Evolutionary conservation across 2,797 vertebrate species (phyloP).

Genomic region (Scolopax bukidnonensis): DNA sequence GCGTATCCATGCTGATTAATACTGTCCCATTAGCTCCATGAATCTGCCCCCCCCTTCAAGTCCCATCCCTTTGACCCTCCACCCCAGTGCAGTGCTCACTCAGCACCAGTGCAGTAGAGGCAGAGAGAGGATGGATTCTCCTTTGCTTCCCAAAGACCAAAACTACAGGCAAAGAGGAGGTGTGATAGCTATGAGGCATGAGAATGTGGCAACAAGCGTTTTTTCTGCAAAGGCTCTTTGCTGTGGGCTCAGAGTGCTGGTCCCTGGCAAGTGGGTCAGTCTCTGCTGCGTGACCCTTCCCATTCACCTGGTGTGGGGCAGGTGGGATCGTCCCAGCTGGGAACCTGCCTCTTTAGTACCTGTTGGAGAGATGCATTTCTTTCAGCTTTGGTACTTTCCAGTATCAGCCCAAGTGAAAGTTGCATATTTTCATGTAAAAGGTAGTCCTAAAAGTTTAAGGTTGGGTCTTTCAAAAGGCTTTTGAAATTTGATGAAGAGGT

Average conservation of each 20-base stretch:
- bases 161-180: background rate
- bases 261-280: too few relatives aligned
- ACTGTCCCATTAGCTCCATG: background rate
- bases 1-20: background rate
- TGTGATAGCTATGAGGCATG: background rate
- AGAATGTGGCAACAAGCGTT: accelerated
- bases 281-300: too few relatives aligned
- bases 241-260: accelerated
- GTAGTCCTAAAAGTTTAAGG: background rate
- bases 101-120: accelerated
- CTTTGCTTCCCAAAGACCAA: background rate
- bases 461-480: background rate
- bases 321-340: background rate
- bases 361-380: accelerated
- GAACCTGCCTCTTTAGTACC: background rate
- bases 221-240: background rate
- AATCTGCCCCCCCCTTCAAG: background rate
- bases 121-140: background rate
- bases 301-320: accelerated
- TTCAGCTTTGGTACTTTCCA: background rate
- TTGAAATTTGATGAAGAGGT: background rate
- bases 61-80: background rate
- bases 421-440: background rate
- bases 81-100: accelerated
- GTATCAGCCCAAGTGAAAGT: background rate